Evolutionary conservation across 2,797 vertebrate species (phyloP).

Genomic region (Chlorospingus flavigularis): DNA sequence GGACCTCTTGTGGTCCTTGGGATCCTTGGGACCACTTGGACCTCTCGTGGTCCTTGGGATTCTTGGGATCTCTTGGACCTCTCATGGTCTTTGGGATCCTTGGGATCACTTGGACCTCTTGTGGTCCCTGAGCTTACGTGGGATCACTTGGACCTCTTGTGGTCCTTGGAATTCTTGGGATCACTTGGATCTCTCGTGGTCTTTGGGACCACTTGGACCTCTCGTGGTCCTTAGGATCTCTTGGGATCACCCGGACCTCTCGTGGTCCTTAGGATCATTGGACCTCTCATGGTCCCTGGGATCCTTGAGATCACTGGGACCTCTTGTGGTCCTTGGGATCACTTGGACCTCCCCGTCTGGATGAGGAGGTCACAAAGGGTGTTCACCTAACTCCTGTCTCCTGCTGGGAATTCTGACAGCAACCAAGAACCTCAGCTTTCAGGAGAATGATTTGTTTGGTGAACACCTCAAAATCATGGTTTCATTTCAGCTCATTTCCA

Average conservation of each 20-base stretch:
- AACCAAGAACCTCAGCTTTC: not conserved
- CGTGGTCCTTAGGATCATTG: not conserved
- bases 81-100: not conserved
- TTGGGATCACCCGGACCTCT: not conserved
- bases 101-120: not conserved
- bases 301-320: not conserved
- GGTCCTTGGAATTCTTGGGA: too few relatives aligned
- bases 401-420: not conserved
- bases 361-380: not conserved
- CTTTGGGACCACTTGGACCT: not conserved
- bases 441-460: not conserved
- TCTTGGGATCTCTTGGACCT: too few relatives aligned
- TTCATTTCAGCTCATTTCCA: not conserved
- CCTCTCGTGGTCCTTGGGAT: not conserved
- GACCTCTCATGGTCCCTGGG: too few relatives aligned
- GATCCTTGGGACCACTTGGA: not conserved
- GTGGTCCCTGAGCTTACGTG: too few relatives aligned
- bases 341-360: not conserved
- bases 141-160: rapidly evolving
- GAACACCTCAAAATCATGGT: not conserved
- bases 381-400: not conserved
- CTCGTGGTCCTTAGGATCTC: not conserved
- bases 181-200: not conserved
- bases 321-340: not conserved
- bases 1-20: not conserved